These are phyloP conservation scores for Ophion costatus DNA, from an alignment of 2,888 invertebrate species.

Conservation along the genomic window DNA sequence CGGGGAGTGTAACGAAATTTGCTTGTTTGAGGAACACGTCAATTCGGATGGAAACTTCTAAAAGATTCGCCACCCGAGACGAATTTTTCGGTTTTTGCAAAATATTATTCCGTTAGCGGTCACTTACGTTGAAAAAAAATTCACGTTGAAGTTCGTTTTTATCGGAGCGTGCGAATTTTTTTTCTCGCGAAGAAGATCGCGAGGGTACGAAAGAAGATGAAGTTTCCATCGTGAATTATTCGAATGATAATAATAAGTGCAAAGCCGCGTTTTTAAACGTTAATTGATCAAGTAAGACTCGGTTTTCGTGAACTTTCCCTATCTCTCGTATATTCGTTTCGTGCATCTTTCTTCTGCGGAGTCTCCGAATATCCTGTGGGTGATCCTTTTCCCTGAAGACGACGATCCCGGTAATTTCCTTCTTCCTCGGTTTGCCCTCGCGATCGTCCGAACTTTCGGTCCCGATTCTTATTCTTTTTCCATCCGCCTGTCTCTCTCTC, in stretches of 20 bases:
- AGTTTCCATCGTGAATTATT: slow-evolving; percentile 31
- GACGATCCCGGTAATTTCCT: not conserved
- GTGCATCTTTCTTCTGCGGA: slow-evolving; percentile 4
- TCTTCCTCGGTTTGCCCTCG: slow-evolving; percentile 17
- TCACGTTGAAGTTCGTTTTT: not conserved
- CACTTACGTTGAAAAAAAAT: not conserved
- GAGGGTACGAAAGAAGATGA: slow-evolving; percentile 18
- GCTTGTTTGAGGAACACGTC: not conserved
- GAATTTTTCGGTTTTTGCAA: not conserved
- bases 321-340: slow-evolving; percentile 27
- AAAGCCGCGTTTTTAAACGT: slow-evolving; percentile 73
- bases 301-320: slow-evolving; percentile 68
- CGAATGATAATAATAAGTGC: slow-evolving; percentile 32
- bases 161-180: not conserved
- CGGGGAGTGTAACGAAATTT: not conserved
- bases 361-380: not conserved
- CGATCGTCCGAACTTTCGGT: slow-evolving; percentile 1
- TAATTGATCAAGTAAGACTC: slow-evolving; percentile 84
- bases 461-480: not conserved
- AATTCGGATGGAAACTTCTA: not conserved
- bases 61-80: not conserved
- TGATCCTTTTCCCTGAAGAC: slow-evolving; percentile 1
- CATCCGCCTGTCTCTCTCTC: slow-evolving; percentile 12
- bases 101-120: not conserved
- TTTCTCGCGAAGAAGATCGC: not conserved